These are phyloP conservation scores for Tetramorium alpestre DNA, from an alignment of 1,140 invertebrate genomes.

Conservation along the genomic window DNA sequence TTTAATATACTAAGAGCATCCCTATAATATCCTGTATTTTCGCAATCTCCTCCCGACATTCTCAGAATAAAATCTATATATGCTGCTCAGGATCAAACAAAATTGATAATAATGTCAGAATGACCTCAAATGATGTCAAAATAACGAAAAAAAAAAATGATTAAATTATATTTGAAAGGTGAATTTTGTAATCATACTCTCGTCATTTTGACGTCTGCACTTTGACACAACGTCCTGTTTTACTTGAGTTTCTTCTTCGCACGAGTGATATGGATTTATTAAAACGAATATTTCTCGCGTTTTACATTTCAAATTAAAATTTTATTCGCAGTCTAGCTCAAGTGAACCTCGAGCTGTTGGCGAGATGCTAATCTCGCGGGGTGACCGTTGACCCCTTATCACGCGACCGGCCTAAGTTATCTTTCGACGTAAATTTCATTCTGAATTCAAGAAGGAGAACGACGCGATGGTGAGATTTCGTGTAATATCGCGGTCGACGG, in stretches of 20 bases:
- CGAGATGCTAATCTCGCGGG: slow-evolving; percentile 2
- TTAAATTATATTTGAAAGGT: no score
- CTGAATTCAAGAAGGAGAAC: slow-evolving; percentile 3
- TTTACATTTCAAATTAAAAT: slow-evolving; percentile 1
- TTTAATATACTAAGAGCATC: no score
- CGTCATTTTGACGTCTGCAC: no score
- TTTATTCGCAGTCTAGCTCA: background rate
- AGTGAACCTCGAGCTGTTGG: background rate
- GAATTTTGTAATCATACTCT: no score
- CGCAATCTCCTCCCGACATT: no score
- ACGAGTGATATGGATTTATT: background rate
- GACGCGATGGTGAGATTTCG: background rate
- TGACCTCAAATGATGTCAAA: no score
- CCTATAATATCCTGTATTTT: no score
- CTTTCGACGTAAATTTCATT: slow-evolving; percentile 4
- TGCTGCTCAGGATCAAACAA: no score
- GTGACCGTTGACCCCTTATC: background rate
- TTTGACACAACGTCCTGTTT: no score
- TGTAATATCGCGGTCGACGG: background rate
- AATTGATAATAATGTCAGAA: no score
- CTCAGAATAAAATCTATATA: no score
- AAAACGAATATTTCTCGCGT: background rate
- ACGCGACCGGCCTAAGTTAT: background rate
- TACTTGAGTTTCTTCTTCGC: background rate
- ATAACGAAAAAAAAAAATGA: no score